Evolutionary conservation across 2,888 invertebrate genomes (phyloP).

Genomic region (Agriopis aurantiaria): DNA sequence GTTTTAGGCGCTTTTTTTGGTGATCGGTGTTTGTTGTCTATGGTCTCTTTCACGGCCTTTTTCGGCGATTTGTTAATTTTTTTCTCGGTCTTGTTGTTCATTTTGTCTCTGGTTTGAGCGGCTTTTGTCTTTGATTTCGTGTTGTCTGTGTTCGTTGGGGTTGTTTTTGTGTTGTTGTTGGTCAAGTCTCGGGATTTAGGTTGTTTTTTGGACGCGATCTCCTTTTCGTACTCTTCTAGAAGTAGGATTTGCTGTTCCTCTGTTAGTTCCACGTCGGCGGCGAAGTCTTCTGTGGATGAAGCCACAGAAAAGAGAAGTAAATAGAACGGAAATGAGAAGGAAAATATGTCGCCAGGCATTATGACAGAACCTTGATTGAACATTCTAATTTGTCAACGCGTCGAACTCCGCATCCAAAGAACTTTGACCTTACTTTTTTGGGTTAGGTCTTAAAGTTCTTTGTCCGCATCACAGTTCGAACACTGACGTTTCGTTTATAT

Average conservation of each 20-base stretch:
- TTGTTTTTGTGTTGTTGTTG: constrained; percentile 72
- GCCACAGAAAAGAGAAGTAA: no score
- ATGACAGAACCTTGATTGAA: no score
- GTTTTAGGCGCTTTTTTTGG: constrained; percentile 70
- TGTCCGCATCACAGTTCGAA: no score
- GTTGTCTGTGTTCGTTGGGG: constrained; percentile 58
- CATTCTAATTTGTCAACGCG: no score
- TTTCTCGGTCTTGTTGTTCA: constrained; percentile 54
- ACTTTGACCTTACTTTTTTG: no score
- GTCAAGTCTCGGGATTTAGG: constrained; percentile 63
- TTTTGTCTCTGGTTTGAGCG: constrained; percentile 65
- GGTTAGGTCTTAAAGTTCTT: no score
- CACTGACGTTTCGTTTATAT: no score
- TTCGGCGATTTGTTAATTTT: constrained; percentile 32
- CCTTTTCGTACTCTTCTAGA: constrained; percentile 89
- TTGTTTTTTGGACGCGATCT: constrained; percentile 82
- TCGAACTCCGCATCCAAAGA: no score
- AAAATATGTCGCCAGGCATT: no score
- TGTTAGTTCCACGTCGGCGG: constrained; percentile 88
- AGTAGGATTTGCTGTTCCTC: constrained; percentile 90
- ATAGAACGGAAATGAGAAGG: no score
- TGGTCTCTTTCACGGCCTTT: constrained; percentile 27
- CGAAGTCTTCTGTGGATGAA: constrained; percentile 88
- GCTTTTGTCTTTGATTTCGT: constrained; percentile 54
- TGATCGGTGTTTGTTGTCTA: constrained; percentile 61